Evolutionary conservation across 2,888 invertebrate genomes (phyloP).

Genomic region (Apantesis nais): DNA sequence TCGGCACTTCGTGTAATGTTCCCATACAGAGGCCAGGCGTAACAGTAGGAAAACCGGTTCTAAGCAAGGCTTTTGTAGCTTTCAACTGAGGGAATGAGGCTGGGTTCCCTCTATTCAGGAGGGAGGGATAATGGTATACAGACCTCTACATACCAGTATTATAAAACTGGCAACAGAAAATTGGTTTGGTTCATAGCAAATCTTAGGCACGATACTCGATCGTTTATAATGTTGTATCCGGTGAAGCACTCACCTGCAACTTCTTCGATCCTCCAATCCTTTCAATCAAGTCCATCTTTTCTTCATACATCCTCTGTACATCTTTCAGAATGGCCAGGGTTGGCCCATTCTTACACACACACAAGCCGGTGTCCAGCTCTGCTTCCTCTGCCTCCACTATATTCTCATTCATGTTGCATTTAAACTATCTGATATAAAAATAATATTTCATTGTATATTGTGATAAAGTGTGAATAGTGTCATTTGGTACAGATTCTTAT

Average conservation of each 20-base stretch:
- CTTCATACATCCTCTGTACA: conserved; percentile 87
- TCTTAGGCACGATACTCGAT: no score
- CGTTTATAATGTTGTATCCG: neutral
- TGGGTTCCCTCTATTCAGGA: no score
- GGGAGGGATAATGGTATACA: no score
- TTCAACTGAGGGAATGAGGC: no score
- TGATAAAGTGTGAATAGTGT: conserved; percentile 3
- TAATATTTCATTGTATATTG: conserved; percentile 34
- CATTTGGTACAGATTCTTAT: conserved; percentile 27
- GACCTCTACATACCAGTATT: neutral
- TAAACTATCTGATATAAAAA: conserved; percentile 16
- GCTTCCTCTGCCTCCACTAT: conserved; percentile 56
- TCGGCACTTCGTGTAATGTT: no score
- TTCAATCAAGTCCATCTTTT: conserved; percentile 86
- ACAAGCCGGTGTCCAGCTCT: conserved; percentile 54
- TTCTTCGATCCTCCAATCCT: conserved; percentile 63
- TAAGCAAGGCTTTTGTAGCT: no score
- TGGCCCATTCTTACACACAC: conserved; percentile 56
- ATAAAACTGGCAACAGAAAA: neutral
- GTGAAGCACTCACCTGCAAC: conserved; percentile 56
- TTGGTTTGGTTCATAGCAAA: no score
- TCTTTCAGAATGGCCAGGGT: conserved; percentile 84
- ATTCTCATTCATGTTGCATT: conserved; percentile 52
- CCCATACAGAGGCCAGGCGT: no score
- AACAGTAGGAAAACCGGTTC: no score